Evolutionary conservation across 2,888 invertebrate species (phyloP).

Genomic region (Zhuqinia jingwanae): DNA sequence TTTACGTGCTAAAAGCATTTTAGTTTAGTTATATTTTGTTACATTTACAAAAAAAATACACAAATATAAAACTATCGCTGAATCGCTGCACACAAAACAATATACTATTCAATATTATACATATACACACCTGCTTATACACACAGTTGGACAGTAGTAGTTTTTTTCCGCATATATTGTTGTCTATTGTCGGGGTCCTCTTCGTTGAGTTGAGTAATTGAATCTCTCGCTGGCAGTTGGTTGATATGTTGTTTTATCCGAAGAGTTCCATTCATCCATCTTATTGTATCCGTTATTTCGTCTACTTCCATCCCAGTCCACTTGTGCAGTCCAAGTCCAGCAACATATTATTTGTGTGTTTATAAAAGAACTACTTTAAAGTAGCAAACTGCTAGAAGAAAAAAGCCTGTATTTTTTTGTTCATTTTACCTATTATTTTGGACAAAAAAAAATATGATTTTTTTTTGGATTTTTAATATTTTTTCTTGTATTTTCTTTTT

Average conservation of each 20-base stretch:
- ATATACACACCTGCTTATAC: background rate
- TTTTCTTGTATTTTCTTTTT: conserved; percentile 42
- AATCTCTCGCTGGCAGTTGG: background rate
- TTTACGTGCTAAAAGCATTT: background rate
- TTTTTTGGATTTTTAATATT: conserved; percentile 28
- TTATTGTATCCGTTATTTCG: too few relatives aligned
- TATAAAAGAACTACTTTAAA: conserved; percentile 35
- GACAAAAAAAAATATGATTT: too few relatives aligned
- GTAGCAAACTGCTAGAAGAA: conserved; percentile 19
- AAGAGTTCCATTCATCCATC: too few relatives aligned
- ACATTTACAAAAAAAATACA: background rate
- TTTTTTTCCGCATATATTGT: background rate
- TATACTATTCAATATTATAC: background rate
- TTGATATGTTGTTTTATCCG: conserved; percentile 24
- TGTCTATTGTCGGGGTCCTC: conserved; percentile 2
- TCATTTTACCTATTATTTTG: background rate
- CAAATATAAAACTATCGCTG: background rate
- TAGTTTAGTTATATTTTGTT: background rate
- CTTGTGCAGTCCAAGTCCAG: too few relatives aligned
- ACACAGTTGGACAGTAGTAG: background rate
- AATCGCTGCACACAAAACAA: conserved; percentile 43
- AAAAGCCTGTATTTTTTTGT: background rate
- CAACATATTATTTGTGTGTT: too few relatives aligned
- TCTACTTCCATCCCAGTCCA: too few relatives aligned
- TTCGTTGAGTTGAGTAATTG: too few relatives aligned